Percentiles rank a stretch among this genome's conserved stretches.
Evolutionary conservation across 1,140 invertebrate genomes (phyloP).

Genomic region (Leptopilina boulardi): DNA sequence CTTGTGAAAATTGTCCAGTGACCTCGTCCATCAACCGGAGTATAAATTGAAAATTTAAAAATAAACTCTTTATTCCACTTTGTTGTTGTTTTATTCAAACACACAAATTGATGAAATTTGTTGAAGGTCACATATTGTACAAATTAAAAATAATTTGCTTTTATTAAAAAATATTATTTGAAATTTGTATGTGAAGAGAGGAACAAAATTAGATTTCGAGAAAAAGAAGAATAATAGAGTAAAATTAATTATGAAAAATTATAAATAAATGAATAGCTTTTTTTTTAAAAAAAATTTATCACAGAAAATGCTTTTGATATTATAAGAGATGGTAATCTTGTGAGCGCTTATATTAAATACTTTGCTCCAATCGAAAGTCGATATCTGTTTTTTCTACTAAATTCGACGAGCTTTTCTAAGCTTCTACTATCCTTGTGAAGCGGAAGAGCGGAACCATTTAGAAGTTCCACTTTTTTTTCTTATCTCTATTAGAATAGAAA

Average conservation of each 20-base stretch:
- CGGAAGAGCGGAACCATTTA: not conserved
- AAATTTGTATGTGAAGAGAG: too few species aligned
- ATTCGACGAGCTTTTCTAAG: not conserved
- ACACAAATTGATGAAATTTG: not conserved
- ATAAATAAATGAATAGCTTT: not conserved
- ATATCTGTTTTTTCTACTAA: slow-evolving; percentile 23
- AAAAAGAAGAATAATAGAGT: too few species aligned
- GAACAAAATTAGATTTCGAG: too few species aligned
- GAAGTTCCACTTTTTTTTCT: not conserved
- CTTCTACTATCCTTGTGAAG: not conserved
- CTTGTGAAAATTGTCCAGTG: not conserved
- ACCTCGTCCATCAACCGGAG: not conserved
- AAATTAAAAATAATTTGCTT: too few species aligned
- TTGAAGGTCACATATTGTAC: not conserved
- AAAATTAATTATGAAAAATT: too few species aligned
- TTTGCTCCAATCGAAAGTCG: not conserved
- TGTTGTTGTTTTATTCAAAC: not conserved
- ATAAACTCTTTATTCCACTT: not conserved
- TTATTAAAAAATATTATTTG: too few species aligned
- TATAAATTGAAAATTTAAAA: slow-evolving; percentile 8
- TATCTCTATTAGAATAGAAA: not conserved
- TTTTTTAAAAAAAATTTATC: too few species aligned
- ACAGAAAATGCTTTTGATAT: not conserved
- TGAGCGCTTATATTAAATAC: not conserved
- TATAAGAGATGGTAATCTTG: not conserved